Percentiles rank a stretch among this genome's conserved stretches.
Conservation (phyloP, 2,113 vertebrate genomes). For the Vicugna pacos region DNA sequence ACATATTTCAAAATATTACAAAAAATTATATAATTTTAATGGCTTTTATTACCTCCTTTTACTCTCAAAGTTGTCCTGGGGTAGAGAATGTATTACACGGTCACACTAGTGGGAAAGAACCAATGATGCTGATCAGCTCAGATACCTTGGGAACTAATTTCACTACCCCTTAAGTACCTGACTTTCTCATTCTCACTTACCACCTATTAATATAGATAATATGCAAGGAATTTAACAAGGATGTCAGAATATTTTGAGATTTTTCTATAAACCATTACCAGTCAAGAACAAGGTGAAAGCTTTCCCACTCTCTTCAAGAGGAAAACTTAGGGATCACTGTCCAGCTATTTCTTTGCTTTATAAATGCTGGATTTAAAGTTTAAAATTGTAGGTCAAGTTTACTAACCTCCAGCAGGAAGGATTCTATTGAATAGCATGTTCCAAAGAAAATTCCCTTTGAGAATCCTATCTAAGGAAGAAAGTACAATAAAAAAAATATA, state of each 20-base stretch:
- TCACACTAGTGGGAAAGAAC: not conserved
- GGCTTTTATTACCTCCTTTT: not conserved
- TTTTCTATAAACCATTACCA: not conserved
- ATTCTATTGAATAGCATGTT: not conserved
- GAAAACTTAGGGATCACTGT: not conserved
- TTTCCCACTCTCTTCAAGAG: not conserved
- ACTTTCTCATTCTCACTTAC: not conserved
- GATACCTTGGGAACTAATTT: not conserved
- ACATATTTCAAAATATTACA: not conserved
- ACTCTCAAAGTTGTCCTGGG: not conserved
- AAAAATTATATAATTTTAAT: not conserved
- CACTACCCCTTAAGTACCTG: not conserved
- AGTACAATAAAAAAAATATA: not conserved
- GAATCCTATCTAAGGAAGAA: not conserved
- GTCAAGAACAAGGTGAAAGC: not conserved
- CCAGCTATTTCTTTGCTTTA: not conserved
- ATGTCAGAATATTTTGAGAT: not conserved
- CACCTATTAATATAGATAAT: not conserved
- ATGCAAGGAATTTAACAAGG: not conserved
- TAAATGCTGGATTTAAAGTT: not conserved
- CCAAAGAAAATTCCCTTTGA: not conserved
- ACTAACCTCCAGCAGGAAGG: not conserved
- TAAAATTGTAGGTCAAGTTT: not conserved
- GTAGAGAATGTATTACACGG: not conserved
- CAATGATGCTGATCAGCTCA: not conserved